Conservation (phyloP, 2,888 invertebrate genomes). For the Seladonia tumulorum region DNA sequence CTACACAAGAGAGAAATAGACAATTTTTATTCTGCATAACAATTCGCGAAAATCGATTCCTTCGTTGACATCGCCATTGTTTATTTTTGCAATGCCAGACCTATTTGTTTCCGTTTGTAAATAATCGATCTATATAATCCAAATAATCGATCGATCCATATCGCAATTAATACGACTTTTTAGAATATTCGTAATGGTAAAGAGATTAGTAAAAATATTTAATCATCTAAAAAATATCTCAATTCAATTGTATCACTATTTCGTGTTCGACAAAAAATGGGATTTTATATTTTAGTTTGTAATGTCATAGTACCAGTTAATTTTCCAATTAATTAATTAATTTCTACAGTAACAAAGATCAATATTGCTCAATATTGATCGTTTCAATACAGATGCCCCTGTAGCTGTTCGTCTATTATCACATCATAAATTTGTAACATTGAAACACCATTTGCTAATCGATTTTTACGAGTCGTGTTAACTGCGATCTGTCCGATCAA, state of each 20-base stretch:
- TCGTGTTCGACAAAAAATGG: not conserved
- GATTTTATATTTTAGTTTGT: not conserved
- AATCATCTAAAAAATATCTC: not conserved
- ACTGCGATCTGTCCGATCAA: not conserved
- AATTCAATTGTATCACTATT: not conserved
- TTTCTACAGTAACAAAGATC: not conserved
- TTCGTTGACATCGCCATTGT: not conserved
- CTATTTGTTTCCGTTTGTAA: not conserved
- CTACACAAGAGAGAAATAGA: too few relatives aligned
- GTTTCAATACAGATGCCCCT: not conserved
- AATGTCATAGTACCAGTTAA: not conserved
- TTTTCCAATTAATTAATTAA: not conserved
- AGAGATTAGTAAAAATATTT: not conserved
- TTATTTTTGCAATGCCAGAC: not conserved
- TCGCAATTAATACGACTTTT: conserved; percentile 2
- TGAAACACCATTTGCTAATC: not conserved
- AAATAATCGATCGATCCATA: not conserved
- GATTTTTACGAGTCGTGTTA: not conserved
- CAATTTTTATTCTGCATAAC: too few relatives aligned
- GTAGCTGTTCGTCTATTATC: not conserved
- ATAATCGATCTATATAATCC: not conserved
- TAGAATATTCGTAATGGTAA: too few relatives aligned
- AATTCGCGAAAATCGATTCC: not conserved
- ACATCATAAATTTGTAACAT: not conserved
- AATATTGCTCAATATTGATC: too few relatives aligned